A percentile compares a stretch with the other conserved stretches of the same genome.
phyloP scores from a whole-genome alignment of 2,888 invertebrate species.

The Volucella inflata region DNA sequence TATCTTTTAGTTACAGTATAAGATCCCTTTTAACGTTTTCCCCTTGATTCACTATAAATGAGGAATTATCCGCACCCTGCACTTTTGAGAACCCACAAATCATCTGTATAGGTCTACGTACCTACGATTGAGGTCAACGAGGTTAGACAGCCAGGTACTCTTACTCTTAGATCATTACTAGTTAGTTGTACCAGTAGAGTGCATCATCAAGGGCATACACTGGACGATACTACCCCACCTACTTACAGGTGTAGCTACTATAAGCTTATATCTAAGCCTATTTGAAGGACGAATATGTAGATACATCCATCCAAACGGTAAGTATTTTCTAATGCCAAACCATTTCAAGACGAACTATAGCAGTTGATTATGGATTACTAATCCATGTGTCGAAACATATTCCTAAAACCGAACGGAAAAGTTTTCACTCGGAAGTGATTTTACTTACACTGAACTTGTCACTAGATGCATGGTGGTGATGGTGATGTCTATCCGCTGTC shows the following conservation, averaged over 20 bases:
- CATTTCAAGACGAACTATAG: constrained; percentile 36
- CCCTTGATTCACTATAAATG: constrained; percentile 46
- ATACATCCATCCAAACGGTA: not conserved
- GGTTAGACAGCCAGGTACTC: constrained; percentile 9
- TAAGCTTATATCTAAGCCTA: no score
- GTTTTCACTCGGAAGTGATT: constrained; percentile 20
- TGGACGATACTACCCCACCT: no score
- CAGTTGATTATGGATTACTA: constrained; percentile 29
- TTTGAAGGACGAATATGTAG: no score
- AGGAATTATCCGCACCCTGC: constrained; percentile 16
- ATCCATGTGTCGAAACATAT: constrained; percentile 13
- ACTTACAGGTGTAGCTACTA: no score
- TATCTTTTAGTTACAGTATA: constrained; percentile 10
- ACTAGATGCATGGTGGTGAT: constrained; percentile 60
- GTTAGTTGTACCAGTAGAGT: constrained; percentile 14
- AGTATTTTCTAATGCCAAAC: not conserved
- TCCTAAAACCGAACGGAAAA: constrained; percentile 9
- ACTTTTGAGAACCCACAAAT: not conserved
- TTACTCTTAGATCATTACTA: constrained; percentile 21
- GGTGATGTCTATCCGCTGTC: constrained; percentile 56
- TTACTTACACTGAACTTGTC: constrained; percentile 75
- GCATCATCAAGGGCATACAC: no score
- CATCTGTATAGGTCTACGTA: no score
- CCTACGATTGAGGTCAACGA: constrained; percentile 45
- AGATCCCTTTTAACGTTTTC: constrained; percentile 2